Evolutionary conservation across 2,888 invertebrate species (phyloP).

Genomic region (Drosophila anomalata): DNA sequence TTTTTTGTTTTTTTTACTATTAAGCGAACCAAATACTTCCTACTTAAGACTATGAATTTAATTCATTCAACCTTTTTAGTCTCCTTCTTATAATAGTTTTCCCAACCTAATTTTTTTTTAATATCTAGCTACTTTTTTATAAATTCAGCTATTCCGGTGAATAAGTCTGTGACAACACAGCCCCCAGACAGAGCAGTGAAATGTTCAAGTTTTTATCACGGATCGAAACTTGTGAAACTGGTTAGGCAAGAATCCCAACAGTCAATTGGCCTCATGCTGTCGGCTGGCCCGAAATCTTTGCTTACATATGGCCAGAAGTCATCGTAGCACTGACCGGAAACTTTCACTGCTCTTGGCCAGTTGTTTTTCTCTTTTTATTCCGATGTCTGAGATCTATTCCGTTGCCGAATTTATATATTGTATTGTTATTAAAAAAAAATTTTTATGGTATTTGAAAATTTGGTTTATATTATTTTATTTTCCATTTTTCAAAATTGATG

Average conservation of each 20-base stretch:
- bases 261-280: conserved; percentile 30
- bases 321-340: conserved; percentile 31
- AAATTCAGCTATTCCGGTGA: background rate
- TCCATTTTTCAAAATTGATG: background rate
- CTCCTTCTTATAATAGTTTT: too few species aligned
- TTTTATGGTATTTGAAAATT: too few species aligned
- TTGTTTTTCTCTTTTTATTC: conserved; percentile 13
- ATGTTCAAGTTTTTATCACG: conserved; percentile 46
- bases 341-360: conserved; percentile 39
- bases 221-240: conserved; percentile 50
- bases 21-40: too few species aligned
- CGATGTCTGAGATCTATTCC: background rate
- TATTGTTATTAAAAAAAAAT: too few species aligned
- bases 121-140: background rate
- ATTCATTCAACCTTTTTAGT: too few species aligned
- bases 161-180: background rate
- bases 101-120: background rate
- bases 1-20: too few species aligned
- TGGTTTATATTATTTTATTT: background rate
- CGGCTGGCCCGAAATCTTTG: conserved; percentile 10
- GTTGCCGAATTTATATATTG: background rate
- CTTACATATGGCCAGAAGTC: conserved; percentile 2
- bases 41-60: too few species aligned
- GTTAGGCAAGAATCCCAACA: conserved; percentile 44
- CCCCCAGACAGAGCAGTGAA: conserved; percentile 18